Percentiles rank a stretch among this genome's conserved stretches.
Evolutionary conservation across 2,797 vertebrate species (phyloP).

Genomic region (Chloroceryle amazona): DNA sequence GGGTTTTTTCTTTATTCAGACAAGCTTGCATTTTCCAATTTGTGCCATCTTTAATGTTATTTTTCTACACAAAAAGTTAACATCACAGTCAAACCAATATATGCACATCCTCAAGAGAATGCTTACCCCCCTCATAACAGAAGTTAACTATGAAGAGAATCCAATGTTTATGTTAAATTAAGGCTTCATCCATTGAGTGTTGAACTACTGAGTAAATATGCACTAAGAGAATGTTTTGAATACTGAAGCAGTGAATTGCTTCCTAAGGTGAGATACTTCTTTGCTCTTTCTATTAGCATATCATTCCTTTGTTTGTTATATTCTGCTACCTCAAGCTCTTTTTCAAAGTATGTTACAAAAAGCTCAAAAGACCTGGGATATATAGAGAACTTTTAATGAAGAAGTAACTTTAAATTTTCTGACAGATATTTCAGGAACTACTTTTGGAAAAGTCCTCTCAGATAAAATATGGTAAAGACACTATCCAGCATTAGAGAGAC

Average conservation of each 20-base stretch:
- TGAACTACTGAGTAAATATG: conserved; percentile 59
- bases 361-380: not conserved
- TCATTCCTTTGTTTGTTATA: conserved; percentile 42
- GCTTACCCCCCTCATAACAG: not conserved
- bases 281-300: conserved; percentile 40
- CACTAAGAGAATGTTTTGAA: not conserved
- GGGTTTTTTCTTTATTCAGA: fast-evolving
- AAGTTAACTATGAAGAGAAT: conserved; percentile 25
- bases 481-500: not conserved
- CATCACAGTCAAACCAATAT: not conserved
- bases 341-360: conserved; percentile 30
- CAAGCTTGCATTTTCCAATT: not conserved
- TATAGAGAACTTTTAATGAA: conserved; percentile 52
- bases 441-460: not conserved
- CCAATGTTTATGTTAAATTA: conserved; percentile 30
- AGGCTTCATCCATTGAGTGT: not conserved
- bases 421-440: conserved; percentile 16
- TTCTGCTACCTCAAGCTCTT: conserved; percentile 44
- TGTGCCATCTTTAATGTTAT: not conserved
- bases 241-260: conserved; percentile 17
- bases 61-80: not conserved
- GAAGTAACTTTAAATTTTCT: conserved; percentile 38
- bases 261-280: conserved; percentile 11
- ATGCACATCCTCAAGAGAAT: not conserved
- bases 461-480: conserved; percentile 28